phyloP scores from a whole-genome alignment of 1,140 invertebrate species.

The Leptinotarsa defecta region DNA sequence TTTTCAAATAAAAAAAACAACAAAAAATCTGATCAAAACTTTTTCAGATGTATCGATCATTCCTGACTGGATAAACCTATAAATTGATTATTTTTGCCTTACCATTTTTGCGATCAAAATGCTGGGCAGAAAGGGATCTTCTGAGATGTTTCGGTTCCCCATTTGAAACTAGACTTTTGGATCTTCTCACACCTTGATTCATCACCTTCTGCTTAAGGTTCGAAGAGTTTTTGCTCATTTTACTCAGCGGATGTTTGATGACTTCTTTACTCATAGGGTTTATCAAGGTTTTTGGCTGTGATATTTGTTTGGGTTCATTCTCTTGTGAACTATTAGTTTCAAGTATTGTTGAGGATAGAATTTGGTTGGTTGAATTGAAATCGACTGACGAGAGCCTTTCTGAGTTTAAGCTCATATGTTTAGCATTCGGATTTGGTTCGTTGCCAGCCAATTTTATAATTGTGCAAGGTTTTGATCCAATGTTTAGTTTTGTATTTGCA shows the following conservation, averaged over 20 bases:
- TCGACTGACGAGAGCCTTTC: neutral
- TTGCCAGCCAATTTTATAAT: slow-evolving; percentile 13
- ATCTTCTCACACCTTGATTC: neutral
- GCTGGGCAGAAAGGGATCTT: slow-evolving; percentile 31
- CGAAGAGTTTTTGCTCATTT: too few relatives aligned
- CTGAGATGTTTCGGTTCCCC: neutral
- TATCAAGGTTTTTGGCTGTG: too few relatives aligned
- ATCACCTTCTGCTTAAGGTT: too few relatives aligned
- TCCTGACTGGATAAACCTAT: neutral
- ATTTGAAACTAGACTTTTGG: neutral
- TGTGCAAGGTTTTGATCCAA: slow-evolving; percentile 3
- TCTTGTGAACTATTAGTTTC: neutral
- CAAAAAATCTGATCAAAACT: too few relatives aligned
- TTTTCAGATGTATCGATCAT: too few relatives aligned
- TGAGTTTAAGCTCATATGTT: slow-evolving; percentile 3
- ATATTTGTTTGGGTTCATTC: too few relatives aligned
- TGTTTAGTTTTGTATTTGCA: slow-evolving; percentile 16
- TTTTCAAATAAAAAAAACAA: too few relatives aligned
- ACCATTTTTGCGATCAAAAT: slow-evolving; percentile 27
- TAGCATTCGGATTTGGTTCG: slow-evolving; percentile 3
- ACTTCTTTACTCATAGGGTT: too few relatives aligned
- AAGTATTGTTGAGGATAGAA: slow-evolving; percentile 16
- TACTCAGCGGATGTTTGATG: too few relatives aligned
- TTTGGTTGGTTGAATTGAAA: neutral
- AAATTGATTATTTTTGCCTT: neutral